Evolutionary conservation across 2,113 vertebrate genomes (phyloP).

Genomic region (Meriones unguiculatus): DNA sequence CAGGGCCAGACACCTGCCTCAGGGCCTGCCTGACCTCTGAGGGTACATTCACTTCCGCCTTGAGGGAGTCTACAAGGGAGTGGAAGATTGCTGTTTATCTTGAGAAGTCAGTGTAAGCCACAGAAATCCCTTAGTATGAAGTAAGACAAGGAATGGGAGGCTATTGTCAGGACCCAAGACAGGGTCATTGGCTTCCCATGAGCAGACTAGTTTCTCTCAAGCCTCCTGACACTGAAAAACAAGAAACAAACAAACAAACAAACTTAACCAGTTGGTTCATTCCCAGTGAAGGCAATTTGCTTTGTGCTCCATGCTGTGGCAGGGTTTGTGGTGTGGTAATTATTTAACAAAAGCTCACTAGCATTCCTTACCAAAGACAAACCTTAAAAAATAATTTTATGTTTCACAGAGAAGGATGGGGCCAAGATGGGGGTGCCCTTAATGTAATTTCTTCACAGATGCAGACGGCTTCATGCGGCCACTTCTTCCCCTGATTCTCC

Average conservation of each 20-base stretch:
- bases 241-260: background rate
- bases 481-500: background rate
- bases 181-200: fast-evolving
- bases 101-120: background rate
- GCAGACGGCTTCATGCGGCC: fast-evolving
- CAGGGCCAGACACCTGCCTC: background rate
- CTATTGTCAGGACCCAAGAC: fast-evolving
- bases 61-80: background rate
- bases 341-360: too few relatives aligned
- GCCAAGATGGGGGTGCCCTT: fast-evolving
- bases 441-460: background rate
- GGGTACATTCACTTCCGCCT: fast-evolving
- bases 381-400: background rate
- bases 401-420: background rate
- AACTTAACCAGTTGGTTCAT: fast-evolving
- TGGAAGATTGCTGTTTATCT: fast-evolving
- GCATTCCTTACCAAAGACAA: fast-evolving
- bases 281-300: fast-evolving
- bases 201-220: fast-evolving
- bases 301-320: fast-evolving
- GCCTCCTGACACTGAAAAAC: background rate
- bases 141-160: fast-evolving
- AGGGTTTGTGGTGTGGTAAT: background rate
- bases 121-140: fast-evolving
- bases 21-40: background rate